phyloP scores from a whole-genome alignment of 2,113 vertebrate species.

The Albula glossodonta region DNA sequence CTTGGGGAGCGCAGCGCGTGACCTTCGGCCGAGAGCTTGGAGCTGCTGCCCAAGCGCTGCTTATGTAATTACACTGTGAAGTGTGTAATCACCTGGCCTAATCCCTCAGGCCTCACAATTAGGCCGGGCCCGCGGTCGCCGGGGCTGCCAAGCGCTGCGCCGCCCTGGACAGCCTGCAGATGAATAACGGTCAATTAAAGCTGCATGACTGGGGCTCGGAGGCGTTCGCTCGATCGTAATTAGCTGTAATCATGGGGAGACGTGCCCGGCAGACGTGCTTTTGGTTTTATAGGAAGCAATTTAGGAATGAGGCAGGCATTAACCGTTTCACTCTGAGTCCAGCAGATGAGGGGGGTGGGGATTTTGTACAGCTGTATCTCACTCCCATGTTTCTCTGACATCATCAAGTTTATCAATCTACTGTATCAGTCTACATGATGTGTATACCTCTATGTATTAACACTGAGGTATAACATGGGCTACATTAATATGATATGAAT shows the following conservation, averaged over 20 bases:
- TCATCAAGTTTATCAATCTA: background rate
- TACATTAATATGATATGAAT: background rate
- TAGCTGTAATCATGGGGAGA: constrained; percentile 86
- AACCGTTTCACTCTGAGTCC: constrained; percentile 62
- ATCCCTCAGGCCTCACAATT: constrained; percentile 89
- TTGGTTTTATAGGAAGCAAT: constrained; percentile 80
- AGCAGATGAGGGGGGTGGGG: background rate
- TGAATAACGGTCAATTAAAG: constrained; percentile 93
- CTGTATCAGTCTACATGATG: background rate
- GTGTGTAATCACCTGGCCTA: constrained; percentile 92
- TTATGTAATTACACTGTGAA: constrained; percentile 96
- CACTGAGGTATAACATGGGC: background rate
- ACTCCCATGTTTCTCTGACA: background rate
- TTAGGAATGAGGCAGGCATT: constrained; percentile 78
- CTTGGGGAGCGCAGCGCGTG: constrained; percentile 84
- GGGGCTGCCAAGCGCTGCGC: constrained; percentile 82
- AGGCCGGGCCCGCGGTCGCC: constrained; percentile 78
- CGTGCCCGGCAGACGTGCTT: constrained; percentile 70
- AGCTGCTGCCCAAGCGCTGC: constrained; percentile 80
- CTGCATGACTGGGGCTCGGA: constrained; percentile 78
- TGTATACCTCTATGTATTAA: background rate
- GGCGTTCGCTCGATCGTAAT: constrained; percentile 88
- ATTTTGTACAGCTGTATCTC: background rate
- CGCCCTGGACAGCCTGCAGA: constrained; percentile 76
- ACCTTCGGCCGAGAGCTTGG: constrained; percentile 76